These are phyloP conservation scores for Osmerus mordax DNA, from an alignment of 2,113 vertebrate species.

Conservation along the genomic window DNA sequence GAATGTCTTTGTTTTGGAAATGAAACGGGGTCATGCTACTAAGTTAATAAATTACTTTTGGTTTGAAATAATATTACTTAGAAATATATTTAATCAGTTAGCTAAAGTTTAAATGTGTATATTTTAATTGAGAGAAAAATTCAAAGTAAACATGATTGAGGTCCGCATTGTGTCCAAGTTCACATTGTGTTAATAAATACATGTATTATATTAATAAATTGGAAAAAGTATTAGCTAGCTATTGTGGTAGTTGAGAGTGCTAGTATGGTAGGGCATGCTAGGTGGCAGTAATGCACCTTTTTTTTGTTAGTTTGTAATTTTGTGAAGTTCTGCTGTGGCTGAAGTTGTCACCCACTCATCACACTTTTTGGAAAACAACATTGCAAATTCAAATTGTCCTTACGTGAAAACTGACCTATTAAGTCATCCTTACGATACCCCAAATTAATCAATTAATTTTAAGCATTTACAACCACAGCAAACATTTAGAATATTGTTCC, in stretches of 20 bases:
- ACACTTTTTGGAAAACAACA: neutral
- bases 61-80: neutral
- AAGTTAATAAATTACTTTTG: neutral
- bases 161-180: neutral
- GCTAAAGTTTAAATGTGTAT: neutral
- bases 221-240: neutral
- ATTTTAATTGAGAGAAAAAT: neutral
- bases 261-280: neutral
- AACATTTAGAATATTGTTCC: too few relatives aligned
- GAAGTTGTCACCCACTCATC: neutral
- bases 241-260: neutral
- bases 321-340: neutral
- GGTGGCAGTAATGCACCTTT: neutral
- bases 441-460: too few relatives aligned
- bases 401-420: too few relatives aligned
- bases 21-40: too few relatives aligned
- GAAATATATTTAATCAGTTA: neutral
- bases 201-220: neutral
- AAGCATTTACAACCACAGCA: too few relatives aligned
- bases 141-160: too few relatives aligned
- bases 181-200: neutral
- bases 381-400: neutral
- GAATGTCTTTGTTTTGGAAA: too few relatives aligned
- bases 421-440: too few relatives aligned
- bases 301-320: neutral